Conservation (phyloP, 2,113 vertebrate genomes). For the Plectropomus leopardus region DNA sequence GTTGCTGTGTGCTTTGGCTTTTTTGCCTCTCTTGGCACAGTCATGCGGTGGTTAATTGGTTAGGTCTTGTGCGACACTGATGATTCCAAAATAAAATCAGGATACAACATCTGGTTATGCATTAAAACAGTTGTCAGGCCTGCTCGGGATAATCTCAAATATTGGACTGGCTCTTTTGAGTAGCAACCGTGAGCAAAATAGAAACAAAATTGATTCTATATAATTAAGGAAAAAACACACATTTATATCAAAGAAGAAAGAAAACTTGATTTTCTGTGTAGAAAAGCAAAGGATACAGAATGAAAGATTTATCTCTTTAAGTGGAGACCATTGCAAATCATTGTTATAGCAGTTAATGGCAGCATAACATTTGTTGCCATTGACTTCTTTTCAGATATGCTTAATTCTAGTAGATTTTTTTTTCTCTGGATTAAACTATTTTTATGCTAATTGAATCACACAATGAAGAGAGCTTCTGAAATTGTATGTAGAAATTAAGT, state of each 20-base stretch:
- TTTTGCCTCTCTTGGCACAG: slow-evolving; percentile 9
- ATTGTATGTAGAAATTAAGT: slow-evolving; percentile 21
- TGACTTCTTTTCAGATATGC: neutral
- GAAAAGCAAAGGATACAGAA: neutral
- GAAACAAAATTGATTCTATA: slow-evolving; percentile 8
- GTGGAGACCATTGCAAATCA: neutral
- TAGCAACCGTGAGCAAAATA: slow-evolving; percentile 52
- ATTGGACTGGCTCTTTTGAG: slow-evolving; percentile 27
- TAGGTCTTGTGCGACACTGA: slow-evolving; percentile 11
- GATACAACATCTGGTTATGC: slow-evolving; percentile 56
- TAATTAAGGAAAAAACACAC: neutral
- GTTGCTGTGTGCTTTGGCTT: slow-evolving; percentile 37
- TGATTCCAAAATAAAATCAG: slow-evolving; percentile 49
- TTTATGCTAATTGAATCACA: slow-evolving; percentile 44
- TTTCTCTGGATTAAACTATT: slow-evolving; percentile 28
- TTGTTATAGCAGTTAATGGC: slow-evolving; percentile 4
- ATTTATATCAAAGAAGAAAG: neutral
- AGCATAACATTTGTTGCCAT: neutral
- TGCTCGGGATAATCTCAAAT: slow-evolving; percentile 24
- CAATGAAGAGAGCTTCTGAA: slow-evolving; percentile 23
- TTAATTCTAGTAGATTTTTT: slow-evolving; percentile 19
- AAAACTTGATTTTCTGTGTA: neutral
- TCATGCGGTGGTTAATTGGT: slow-evolving; percentile 47
- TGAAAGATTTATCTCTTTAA: neutral
- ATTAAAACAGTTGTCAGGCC: slow-evolving; percentile 21